Evolutionary conservation across 2,113 vertebrate species (phyloP), one percentile per base, ranked within the genome.

Genomic region (Rana temporaria): DNA sequence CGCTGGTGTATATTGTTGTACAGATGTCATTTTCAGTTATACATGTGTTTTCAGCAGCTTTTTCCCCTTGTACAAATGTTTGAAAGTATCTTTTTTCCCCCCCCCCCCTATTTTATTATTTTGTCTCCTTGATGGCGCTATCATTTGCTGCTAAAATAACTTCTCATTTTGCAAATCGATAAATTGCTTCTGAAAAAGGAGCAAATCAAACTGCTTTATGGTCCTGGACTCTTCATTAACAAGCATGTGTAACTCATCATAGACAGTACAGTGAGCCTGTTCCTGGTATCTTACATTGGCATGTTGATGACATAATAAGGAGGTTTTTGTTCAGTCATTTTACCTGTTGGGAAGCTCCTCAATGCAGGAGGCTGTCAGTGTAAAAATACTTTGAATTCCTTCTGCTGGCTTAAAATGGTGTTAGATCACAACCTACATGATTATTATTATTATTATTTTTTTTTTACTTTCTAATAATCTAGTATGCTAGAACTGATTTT

Each of bases 1-100:
- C 90, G 92, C 90, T 94, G 89, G 91, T 97, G 96, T 98, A 96
- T 96, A 97, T 95, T 97, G 92, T 94, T 98, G 96, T 98, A 97
- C 95, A 97, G 94, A 92, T 92, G 92, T 96, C 90, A 88, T 95
- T 97, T 97, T 95, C 93, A 93, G 91, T 94, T 90, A 87, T 87
- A 91, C 88, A 91, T 91, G 92, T 96, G 91, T 42, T 94, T 95
- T 95, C 96, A 96, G 93, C 94, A 93, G 93, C 90, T 94, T 94
- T 30, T 90, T 89, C 94, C 94, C 91, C 94, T 34, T 97, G 96
- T 97, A 96, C 89, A 95, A 94, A 96, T 95, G 92, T 95, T 94
- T 94, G 91, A 63, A 95, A 95, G 91, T 92, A 92, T 94, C 88
- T 92, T 93, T 93, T 95, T 92, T 91, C 26, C 26, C 26, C 26